Evolutionary conservation across 2,797 vertebrate genomes (phyloP).

Genomic region (Agapornis canus): DNA sequence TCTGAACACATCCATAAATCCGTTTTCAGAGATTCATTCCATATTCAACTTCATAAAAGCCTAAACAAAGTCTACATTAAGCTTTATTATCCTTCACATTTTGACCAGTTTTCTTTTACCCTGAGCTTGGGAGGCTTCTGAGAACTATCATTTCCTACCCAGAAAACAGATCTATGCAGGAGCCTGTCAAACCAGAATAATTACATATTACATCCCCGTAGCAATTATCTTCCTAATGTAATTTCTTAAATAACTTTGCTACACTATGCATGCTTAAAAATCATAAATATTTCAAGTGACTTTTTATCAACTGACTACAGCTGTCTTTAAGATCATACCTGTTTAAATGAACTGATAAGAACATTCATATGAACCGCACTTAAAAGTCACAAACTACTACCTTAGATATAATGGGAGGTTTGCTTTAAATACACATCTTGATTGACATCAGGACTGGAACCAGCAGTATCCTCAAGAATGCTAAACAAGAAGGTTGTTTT

Average conservation of each 20-base stretch:
- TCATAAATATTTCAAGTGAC: constrained; percentile 12
- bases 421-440: constrained; percentile 22
- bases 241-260: background rate
- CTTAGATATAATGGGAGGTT: background rate
- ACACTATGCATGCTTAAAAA: background rate
- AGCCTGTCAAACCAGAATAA: background rate
- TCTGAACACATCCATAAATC: background rate
- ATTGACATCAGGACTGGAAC: constrained; percentile 31
- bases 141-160: background rate
- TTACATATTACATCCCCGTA: background rate
- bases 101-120: background rate
- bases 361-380: constrained; percentile 12
- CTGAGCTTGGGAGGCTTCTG: background rate
- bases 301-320: constrained; percentile 2
- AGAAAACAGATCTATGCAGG: background rate
- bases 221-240: background rate
- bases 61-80: background rate
- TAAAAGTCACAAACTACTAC: constrained; percentile 22
- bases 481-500: constrained; percentile 42
- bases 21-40: background rate
- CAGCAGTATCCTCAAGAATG: constrained; percentile 47
- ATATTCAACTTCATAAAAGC: background rate
- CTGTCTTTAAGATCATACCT: background rate
- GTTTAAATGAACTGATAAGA: constrained; percentile 20
- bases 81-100: background rate